A percentile compares a stretch with the other conserved stretches of the same genome.
Evolutionary conservation across 2,888 invertebrate species (phyloP).

Genomic region (Ophion ellenae): DNA sequence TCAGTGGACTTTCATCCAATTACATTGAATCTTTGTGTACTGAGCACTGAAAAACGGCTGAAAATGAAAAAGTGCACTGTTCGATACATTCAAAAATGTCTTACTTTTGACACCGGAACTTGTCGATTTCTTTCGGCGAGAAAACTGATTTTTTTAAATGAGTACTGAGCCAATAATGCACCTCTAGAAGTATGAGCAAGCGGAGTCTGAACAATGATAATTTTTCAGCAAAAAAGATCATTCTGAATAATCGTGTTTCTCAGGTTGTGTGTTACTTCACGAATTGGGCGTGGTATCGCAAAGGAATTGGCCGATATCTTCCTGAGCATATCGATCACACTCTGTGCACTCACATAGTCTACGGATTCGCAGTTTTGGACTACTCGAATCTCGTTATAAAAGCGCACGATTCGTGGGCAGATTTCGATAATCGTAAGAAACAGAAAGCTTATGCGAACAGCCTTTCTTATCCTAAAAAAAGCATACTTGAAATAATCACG

Average conservation of each 20-base stretch:
- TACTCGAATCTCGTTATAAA: conserved; percentile 91
- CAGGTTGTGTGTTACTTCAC: conserved; percentile 94
- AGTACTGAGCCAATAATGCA: too few species aligned
- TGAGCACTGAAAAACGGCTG: too few species aligned
- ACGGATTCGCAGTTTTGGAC: conserved; percentile 96
- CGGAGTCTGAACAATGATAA: background rate
- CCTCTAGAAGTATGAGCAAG: background rate
- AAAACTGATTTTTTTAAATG: too few species aligned
- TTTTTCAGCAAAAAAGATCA: background rate
- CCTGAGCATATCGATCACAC: conserved; percentile 94
- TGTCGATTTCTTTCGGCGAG: too few species aligned
- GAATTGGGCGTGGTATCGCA: conserved; percentile 97
- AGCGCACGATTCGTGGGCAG: conserved; percentile 96
- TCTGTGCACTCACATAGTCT: conserved; percentile 96
- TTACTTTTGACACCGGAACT: too few species aligned
- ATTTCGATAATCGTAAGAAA: conserved; percentile 91
- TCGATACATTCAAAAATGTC: too few species aligned
- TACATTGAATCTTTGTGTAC: background rate
- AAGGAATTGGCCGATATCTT: conserved; percentile 91
- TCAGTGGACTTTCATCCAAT: conserved; percentile 43
- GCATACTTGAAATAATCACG: too few species aligned
- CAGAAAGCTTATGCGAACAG: background rate
- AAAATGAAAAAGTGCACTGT: too few species aligned
- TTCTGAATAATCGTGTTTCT: background rate
- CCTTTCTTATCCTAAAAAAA: background rate